Base-by-base conservation (phyloP, 2,888 invertebrate genomes). In the Magallana nippona region DNA sequence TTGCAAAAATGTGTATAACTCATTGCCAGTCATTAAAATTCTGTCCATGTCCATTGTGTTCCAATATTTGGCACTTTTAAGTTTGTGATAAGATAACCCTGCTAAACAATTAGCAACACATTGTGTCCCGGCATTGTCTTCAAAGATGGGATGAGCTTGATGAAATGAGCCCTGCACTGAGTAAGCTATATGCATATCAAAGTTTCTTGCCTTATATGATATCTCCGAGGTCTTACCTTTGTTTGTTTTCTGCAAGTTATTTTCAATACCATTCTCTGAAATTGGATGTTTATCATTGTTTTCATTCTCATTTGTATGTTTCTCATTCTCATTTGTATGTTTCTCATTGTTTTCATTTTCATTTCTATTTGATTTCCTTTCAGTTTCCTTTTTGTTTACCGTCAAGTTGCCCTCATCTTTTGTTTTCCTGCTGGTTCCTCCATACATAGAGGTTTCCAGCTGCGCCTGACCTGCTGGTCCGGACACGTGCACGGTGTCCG, bases 391-490 rank as follows among this genome's bases (percentile, higher is more conserved):
- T 78, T 19, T n/a, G 0, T 15, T 19, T 17, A 19, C 5, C 19
- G 55, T 44, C 17, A 19, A 44, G 55, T 8, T 55, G 32, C 44
- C 55, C 19, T 55, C 55, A 78, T 55, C 55, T 44, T 55, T 78
- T 55, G 78, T 19, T 78, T 17, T 55, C 55, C 55, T 78, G 15
- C 55, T 78, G 78, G 55, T 60, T 19, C 19, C 60, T 19, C 19
- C 60, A n/a, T n/a, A 5, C 17, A n/a, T n/a, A 19, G 60, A 60
- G 60, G 60, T 60, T 19, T 60, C 78, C 78, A 78, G 78, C 55
- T 78, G 19, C 78, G 78, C 44, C 78, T 78, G 55, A n/a, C 78
- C 78, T 78, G 78, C 78, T 55, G 55, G 55, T 19, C 55, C 78
- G 19, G 78, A 78, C 78, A 78, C 19, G 19, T 60, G 78, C 78